Evolutionary conservation across 2,888 invertebrate species (phyloP), one percentile per base, ranked within the genome.

Genomic region (Tridacna gigas): DNA sequence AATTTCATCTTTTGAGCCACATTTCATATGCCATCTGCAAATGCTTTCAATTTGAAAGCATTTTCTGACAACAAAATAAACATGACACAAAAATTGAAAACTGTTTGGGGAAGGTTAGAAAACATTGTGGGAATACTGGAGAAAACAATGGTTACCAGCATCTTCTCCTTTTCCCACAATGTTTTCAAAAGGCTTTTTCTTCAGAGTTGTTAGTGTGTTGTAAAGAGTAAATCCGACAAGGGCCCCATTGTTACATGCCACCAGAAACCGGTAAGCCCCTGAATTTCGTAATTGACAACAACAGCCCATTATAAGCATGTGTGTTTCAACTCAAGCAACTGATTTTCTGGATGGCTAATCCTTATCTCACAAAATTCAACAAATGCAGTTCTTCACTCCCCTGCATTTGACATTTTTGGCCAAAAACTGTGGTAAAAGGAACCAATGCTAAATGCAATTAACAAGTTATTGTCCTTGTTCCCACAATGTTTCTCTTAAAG

Each of bases 261-360:
- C 25, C 3, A 5, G 22, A 13, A 13, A 1, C 3, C 56, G 1
- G 22, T n/a, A 13, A 63, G 63, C 22, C 13, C 15, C 63, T 22
- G 13, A 63, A n/a, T 63, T 26, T 63, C 26, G 9, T 63, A 63
- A 63, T 26, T 63, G 63, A 63, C 63, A 63, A 63, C 22, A 63
- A 63, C 63, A 63, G 25, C 26, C 63, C 15, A 63, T 63, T 63
- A 22, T 18, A 63, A 63, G 63, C 63, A 63, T 63, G 63, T 63
- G 63, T 63, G 63, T 63, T 63, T n/a, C 15, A n/a, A 13, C 63
- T 26, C 56, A 56, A 3, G 56, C 56, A 56, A 15, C 15, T 5
- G 56, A 56, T 56, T 56, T 56, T 37, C 37, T 37, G 37, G 37
- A 37, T 37, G 37, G 37, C 3, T 37, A 37, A 37, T 7, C 37